These are phyloP conservation scores for Setophaga coronata DNA, from an alignment of 2,113 vertebrate species.

Conservation along the genomic window DNA sequence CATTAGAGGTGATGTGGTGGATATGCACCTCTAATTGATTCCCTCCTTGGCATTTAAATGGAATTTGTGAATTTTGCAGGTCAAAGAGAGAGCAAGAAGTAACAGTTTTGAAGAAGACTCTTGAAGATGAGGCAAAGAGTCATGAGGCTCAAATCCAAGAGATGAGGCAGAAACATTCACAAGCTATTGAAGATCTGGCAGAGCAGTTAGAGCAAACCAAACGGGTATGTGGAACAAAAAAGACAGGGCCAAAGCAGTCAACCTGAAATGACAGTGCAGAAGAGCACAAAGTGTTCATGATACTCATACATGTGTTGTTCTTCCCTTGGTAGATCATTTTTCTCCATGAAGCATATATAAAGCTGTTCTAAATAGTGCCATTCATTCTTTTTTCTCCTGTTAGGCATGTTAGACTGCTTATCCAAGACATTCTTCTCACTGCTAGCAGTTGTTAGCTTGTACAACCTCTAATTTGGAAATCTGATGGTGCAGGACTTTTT, in stretches of 20 bases:
- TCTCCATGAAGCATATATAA: background rate
- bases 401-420: background rate
- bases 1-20: background rate
- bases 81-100: constrained; percentile 95
- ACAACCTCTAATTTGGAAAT: background rate
- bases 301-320: background rate
- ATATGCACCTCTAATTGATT: background rate
- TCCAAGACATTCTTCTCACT: background rate
- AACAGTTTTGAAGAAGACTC: constrained; percentile 87
- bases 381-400: background rate
- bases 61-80: constrained; percentile 67
- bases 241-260: background rate
- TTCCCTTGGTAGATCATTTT: background rate
- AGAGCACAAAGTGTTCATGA: background rate
- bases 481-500: background rate
- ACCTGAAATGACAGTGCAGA: background rate
- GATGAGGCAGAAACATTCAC: constrained; percentile 92
- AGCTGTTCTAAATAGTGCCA: background rate
- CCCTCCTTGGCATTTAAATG: background rate
- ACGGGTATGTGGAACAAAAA: constrained; percentile 76
- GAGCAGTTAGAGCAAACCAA: constrained; percentile 97
- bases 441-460: background rate
- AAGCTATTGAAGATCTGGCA: constrained; percentile 92
- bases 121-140: constrained; percentile 89
- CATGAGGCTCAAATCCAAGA: constrained; percentile 91